Evolutionary conservation across 2,113 vertebrate species (phyloP).

Genomic region (Epinephelus fuscoguttatus): DNA sequence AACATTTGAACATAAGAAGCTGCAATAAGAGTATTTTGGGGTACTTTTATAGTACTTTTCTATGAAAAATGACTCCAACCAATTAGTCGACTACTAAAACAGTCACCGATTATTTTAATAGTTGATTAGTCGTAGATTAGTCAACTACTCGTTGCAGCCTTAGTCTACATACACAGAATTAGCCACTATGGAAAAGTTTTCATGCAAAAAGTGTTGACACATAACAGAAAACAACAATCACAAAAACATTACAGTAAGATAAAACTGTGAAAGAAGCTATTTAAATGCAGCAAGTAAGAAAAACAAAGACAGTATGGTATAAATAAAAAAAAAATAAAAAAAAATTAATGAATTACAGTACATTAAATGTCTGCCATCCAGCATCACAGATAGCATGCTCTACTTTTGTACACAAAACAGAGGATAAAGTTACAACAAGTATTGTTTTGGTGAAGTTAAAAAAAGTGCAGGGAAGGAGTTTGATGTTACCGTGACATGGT

Average conservation of each 20-base stretch:
- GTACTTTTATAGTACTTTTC: too few relatives aligned
- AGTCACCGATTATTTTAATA: too few relatives aligned
- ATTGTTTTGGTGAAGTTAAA: background rate
- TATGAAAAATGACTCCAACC: too few relatives aligned
- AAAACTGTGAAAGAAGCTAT: background rate
- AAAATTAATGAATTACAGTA: background rate
- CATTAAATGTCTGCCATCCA: background rate
- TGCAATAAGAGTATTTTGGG: too few relatives aligned
- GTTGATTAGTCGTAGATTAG: too few relatives aligned
- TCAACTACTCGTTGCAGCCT: too few relatives aligned
- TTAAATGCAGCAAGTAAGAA: background rate
- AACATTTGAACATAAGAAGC: too few relatives aligned
- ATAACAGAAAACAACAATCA: background rate
- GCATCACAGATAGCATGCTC: background rate
- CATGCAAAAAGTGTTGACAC: background rate
- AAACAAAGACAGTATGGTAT: background rate
- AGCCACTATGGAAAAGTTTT: background rate
- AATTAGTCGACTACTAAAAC: too few relatives aligned
- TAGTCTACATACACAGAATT: too few relatives aligned
- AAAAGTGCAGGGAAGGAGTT: background rate
- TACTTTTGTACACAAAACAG: background rate
- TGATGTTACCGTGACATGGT: constrained; percentile 27
- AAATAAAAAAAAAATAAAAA: background rate
- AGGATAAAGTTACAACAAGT: background rate
- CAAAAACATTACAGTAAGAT: background rate